Percentiles rank a stretch among this genome's conserved stretches.
These are phyloP conservation scores for Myrmophylax atrothorax DNA, from an alignment of 2,113 vertebrate species.

Conservation along the genomic window DNA sequence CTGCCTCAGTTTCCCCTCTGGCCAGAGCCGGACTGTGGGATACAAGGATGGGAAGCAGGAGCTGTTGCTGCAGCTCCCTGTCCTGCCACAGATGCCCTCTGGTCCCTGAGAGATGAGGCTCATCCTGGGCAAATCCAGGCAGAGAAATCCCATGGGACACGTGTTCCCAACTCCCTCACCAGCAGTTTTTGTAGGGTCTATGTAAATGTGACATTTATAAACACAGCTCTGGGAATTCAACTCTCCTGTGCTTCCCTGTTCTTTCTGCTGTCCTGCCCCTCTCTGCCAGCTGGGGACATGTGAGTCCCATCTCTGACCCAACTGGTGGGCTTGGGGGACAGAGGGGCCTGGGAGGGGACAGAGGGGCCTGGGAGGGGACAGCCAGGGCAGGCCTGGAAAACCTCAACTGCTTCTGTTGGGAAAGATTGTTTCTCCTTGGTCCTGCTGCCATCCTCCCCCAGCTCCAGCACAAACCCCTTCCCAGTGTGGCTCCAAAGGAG, in stretches of 20 bases:
- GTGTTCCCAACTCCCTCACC: fast-evolving
- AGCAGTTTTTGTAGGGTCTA: neutral
- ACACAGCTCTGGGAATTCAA: fast-evolving
- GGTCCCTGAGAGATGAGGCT: constrained; percentile 53
- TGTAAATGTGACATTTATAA: fast-evolving
- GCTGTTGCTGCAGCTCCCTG: neutral
- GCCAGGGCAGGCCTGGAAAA: neutral
- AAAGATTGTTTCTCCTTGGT: neutral
- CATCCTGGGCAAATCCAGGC: neutral
- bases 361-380: neutral
- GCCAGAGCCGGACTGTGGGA: fast-evolving
- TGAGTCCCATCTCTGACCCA: neutral
- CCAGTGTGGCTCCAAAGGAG: neutral
- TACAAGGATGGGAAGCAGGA: neutral
- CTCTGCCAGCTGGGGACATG: neutral
- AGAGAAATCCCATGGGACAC: neutral
- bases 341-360: neutral
- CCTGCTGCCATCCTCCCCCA: fast-evolving
- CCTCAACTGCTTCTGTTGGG: neutral
- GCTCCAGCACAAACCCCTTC: neutral
- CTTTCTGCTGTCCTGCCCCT: neutral
- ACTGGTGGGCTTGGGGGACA: neutral
- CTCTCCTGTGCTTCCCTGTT: neutral
- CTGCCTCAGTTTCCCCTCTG: neutral
- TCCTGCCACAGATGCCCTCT: constrained; percentile 7